These are phyloP conservation scores for Ictalurus furcatus DNA, from an alignment of 2,113 vertebrate species.

Conservation along the genomic window DNA sequence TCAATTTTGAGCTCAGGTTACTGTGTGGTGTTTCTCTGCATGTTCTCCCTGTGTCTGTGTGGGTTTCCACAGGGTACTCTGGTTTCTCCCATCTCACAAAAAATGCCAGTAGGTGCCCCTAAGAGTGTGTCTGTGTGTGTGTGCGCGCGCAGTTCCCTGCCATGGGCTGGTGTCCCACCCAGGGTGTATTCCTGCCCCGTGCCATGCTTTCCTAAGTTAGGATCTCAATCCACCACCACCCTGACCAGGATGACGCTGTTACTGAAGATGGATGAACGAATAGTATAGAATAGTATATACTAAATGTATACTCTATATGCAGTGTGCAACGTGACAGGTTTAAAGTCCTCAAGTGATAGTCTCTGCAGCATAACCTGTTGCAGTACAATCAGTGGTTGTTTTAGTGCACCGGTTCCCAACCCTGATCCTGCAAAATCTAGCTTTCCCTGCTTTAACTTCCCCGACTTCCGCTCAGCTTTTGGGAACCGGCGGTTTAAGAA, in stretches of 20 bases:
- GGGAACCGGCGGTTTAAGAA: background rate
- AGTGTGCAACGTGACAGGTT: background rate
- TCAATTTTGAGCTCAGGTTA: too few relatives aligned
- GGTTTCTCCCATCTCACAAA: too few relatives aligned
- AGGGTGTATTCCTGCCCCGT: too few relatives aligned
- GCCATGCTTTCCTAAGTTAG: too few relatives aligned
- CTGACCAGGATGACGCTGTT: background rate
- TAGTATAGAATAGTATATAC: background rate
- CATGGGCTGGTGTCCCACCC: too few relatives aligned
- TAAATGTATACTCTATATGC: background rate
- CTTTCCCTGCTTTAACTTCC: background rate
- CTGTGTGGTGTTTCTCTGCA: too few relatives aligned
- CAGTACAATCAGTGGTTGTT: background rate
- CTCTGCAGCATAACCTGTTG: background rate
- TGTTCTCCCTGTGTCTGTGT: too few relatives aligned
- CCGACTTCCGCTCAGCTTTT: background rate
- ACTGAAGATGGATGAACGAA: background rate
- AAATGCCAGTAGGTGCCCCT: too few relatives aligned
- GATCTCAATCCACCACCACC: background rate
- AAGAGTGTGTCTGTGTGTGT: too few relatives aligned
- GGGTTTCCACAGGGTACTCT: too few relatives aligned
- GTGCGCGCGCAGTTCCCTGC: too few relatives aligned
- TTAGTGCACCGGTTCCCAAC: background rate
- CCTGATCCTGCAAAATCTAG: background rate
- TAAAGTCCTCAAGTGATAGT: background rate